Conservation (phyloP, 2,113 vertebrate genomes). For the Pedionomus torquatus region DNA sequence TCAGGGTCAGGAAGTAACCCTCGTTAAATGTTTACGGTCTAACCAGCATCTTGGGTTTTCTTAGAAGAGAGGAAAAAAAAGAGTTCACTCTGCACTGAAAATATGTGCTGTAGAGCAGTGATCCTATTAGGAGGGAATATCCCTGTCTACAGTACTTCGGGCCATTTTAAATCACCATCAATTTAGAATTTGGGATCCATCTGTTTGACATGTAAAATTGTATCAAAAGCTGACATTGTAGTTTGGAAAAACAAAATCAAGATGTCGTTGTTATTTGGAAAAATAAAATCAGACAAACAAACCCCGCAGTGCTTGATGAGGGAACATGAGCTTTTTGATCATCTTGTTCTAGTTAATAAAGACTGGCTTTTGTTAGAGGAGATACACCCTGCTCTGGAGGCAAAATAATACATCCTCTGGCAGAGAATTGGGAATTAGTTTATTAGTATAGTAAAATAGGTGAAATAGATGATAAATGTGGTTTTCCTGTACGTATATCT, state of each 20-base stretch:
- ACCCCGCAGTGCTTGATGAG: not conserved
- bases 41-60: not conserved
- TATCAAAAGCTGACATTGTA: not conserved
- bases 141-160: accelerated
- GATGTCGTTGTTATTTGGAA: not conserved
- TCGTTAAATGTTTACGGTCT: not conserved
- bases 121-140: not conserved
- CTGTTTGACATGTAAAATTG: not conserved
- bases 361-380: not conserved
- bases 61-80: not conserved
- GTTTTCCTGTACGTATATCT: not conserved
- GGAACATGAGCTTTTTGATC: not conserved
- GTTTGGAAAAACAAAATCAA: not conserved
- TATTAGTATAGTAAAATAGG: not conserved
- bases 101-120: not conserved
- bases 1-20: not conserved
- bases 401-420: not conserved
- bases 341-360: not conserved
- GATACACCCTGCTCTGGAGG: not conserved
- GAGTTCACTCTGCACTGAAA: not conserved
- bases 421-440: not conserved
- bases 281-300: not conserved
- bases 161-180: accelerated
- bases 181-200: not conserved
- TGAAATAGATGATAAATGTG: not conserved